phyloP scores from a whole-genome alignment of 2,888 invertebrate genomes.

The Orgyia antiqua region DNA sequence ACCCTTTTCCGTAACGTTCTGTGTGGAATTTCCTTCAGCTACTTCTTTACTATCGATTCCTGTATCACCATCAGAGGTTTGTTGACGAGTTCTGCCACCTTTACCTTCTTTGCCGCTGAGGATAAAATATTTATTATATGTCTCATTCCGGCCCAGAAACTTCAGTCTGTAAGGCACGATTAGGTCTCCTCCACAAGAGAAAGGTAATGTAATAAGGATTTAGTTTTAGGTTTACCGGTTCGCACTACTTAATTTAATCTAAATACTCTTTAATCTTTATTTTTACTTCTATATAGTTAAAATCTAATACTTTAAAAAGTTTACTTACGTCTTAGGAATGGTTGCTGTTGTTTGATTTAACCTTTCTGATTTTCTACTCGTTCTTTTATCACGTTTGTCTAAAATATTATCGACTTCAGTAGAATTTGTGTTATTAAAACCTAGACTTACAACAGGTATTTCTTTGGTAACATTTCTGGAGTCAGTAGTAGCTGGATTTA shows the following conservation, averaged over 20 bases:
- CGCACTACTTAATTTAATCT: no score
- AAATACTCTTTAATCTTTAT: no score
- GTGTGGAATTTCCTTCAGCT: conserved; percentile 31
- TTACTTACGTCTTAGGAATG: conserved; percentile 72
- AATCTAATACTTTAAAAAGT: no score
- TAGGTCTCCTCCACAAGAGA: no score
- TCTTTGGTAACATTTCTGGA: conserved; percentile 33
- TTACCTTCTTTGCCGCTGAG: conserved; percentile 66
- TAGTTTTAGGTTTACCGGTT: no score
- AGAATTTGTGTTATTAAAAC: conserved; percentile 59
- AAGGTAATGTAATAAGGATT: no score
- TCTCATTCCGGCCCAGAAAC: no score
- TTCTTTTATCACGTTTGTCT: conserved; percentile 68
- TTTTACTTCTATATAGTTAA: no score
- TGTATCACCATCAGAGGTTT: conserved; percentile 35
- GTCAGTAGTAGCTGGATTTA: conserved; percentile 27
- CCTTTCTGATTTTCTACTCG: conserved; percentile 71
- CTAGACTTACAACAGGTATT: conserved; percentile 54
- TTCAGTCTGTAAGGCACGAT: no score
- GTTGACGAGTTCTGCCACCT: conserved; percentile 52
- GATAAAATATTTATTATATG: no score
- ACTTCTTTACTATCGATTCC: conserved; percentile 34
- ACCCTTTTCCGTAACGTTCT: conserved; percentile 50
- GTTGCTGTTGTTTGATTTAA: conserved; percentile 71
- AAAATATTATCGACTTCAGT: conserved; percentile 56